Base-by-base conservation (phyloP, 2,113 vertebrate species). In the Nyctibius bracteatus region DNA sequence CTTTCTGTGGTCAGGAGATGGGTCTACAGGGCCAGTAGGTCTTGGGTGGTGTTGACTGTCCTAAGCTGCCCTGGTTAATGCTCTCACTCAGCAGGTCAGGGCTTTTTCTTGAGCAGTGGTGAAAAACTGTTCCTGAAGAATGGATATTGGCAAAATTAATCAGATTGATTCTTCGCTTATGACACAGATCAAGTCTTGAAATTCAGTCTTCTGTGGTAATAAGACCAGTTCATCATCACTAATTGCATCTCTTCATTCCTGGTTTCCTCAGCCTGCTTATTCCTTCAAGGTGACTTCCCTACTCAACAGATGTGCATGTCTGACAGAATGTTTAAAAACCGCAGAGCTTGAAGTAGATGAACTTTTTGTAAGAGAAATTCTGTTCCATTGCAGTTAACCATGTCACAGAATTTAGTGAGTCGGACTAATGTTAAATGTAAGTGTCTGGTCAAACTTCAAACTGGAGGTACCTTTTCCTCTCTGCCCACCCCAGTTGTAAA, bases 121-220 rank as follows among this genome's bases (percentile, higher is more conserved):
- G 86, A 92, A 93, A 92, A 93, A 59, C 90, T 71, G 47, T 87
- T 91, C 84, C 92, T 1, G 0, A 89, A 81, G 83, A 93, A 65
- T 68, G 65, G 61, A 58, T 92, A 92, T 92, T 89, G 94, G 92
- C 77, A 89, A 94, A 92, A 92, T 96, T 92, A 95, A 94, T 92
- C 61, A 81, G 72, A 93, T 93, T 86, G 83, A 92, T 96, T 97
- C 90, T 88, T 84, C 57, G 8, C 66, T 94, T 92, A 91, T 8
- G 58, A 81, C 44, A 94, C 86, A 75, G 86, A 88, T 92, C 77
- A 65, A 92, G 78, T 79, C 91, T 87, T 92, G 90, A 96, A 94
- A 88, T 92, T 94, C 58, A 77, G 83, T 89, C 66, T 84, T 65
- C 54, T 80, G 61, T 92, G 82, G 44, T 95, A 94, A 90, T 95